Conservation (phyloP, 1,140 invertebrate species). For the Formica selysi region DNA sequence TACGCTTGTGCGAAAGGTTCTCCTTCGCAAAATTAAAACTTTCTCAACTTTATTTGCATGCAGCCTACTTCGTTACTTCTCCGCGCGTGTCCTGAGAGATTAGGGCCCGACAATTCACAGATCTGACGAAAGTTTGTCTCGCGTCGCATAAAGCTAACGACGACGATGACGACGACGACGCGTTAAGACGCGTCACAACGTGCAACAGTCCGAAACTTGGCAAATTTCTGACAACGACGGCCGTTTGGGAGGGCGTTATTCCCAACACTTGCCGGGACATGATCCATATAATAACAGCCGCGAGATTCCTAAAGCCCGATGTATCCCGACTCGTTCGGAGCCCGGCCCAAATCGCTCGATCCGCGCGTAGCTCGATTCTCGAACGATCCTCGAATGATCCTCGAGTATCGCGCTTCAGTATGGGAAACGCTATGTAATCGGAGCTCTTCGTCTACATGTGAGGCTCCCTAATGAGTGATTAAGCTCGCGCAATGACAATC, state of each 20-base stretch:
- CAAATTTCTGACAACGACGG: conserved; percentile 72
- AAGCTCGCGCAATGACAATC: conserved; percentile 61
- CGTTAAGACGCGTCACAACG: conserved; percentile 75
- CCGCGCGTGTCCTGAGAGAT: conserved; percentile 65
- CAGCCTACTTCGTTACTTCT: conserved; percentile 51
- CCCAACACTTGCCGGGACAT: conserved; percentile 76
- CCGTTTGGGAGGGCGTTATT: conserved; percentile 74
- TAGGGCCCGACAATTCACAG: conserved; percentile 65
- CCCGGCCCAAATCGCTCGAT: conserved; percentile 69
- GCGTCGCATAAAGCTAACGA: conserved; percentile 57
- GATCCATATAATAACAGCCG: conserved; percentile 52
- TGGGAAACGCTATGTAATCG: conserved; percentile 59
- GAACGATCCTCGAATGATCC: conserved; percentile 53
- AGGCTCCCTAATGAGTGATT: conserved; percentile 60
- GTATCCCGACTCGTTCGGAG: conserved; percentile 59
- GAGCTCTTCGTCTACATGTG: conserved; percentile 56
- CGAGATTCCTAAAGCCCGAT: conserved; percentile 50
- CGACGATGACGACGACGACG: conserved; percentile 36
- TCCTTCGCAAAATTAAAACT: conserved; percentile 15
- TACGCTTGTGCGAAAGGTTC: conserved; percentile 13
- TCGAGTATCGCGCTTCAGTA: conserved; percentile 46
- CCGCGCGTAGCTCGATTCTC: conserved; percentile 41
- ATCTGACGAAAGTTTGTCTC: conserved; percentile 66
- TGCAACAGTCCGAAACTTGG: conserved; percentile 71
- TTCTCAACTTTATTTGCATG: conserved; percentile 62